Percentiles rank a stretch among this genome's conserved stretches.
phyloP scores from a whole-genome alignment of 2,797 vertebrate species.

The Kryptopterus vitreolus region DNA sequence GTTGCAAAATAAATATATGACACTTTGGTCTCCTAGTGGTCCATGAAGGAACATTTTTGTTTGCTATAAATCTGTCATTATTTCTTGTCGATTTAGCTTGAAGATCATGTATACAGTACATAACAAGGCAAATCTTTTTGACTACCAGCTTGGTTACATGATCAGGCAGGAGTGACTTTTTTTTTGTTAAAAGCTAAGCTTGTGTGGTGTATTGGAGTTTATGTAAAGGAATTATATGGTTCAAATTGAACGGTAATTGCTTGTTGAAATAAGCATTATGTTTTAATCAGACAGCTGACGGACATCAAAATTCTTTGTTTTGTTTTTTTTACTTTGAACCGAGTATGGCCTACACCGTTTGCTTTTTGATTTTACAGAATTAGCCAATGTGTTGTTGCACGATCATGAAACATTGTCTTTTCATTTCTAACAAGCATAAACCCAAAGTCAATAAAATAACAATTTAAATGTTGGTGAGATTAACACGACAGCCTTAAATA shows the following conservation, averaged over 20 bases:
- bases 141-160: constrained; percentile 24
- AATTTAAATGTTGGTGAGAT: constrained; percentile 4
- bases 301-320: not conserved
- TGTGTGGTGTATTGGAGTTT: not conserved
- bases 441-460: not conserved
- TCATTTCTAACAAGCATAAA: not conserved
- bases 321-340: not conserved
- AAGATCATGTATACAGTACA: not conserved
- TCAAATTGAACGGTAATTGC: not conserved
- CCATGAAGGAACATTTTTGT: not conserved
- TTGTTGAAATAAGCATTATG: not conserved
- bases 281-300: not conserved
- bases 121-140: constrained; percentile 8
- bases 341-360: not conserved
- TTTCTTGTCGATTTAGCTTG: not conserved
- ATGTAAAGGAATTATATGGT: not conserved
- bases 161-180: not conserved
- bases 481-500: not conserved
- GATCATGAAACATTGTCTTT: not conserved
- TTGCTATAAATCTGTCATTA: not conserved
- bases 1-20: not conserved
- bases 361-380: not conserved
- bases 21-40: not conserved
- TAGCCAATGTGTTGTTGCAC: not conserved
- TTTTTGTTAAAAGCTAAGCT: too few species aligned